phyloP scores from a whole-genome alignment of 2,888 invertebrate species.

The Drosophila algonquin region DNA sequence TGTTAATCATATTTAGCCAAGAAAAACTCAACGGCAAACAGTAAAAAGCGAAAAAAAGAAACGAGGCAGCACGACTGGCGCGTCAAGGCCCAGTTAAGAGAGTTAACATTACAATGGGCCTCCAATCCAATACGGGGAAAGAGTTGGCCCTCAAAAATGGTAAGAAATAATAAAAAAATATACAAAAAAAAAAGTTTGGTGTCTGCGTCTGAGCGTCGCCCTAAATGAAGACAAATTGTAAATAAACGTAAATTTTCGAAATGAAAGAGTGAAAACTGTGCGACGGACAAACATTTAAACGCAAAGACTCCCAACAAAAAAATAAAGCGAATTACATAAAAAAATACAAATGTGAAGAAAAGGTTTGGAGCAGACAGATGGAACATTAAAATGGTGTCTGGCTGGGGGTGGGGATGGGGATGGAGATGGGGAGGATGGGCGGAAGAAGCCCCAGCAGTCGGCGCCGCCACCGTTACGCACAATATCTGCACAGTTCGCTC shows the following conservation, averaged over 20 bases:
- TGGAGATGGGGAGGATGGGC: not conserved
- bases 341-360: constrained; percentile 28
- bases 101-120: constrained; percentile 56
- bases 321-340: constrained; percentile 64
- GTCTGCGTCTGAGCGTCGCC: constrained; percentile 49
- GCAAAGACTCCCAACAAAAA: constrained; percentile 13
- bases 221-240: constrained; percentile 77
- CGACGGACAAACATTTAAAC: constrained; percentile 59
- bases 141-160: constrained; percentile 51
- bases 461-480: constrained; percentile 48
- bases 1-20: constrained; percentile 58
- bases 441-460: constrained; percentile 18
- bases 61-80: constrained; percentile 35
- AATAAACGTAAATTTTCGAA: constrained; percentile 73
- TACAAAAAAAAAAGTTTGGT: constrained; percentile 22
- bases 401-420: not conserved
- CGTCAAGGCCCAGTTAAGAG: constrained; percentile 76
- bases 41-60: constrained; percentile 29
- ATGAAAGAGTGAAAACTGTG: constrained; percentile 68
- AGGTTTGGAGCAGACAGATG: constrained; percentile 45
- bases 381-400: constrained; percentile 51
- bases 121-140: constrained; percentile 16
- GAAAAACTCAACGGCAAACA: constrained; percentile 26
- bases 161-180: constrained; percentile 19
- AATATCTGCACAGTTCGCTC: constrained; percentile 41